These are phyloP conservation scores for Pinctada fucata DNA, from an alignment of 2,888 invertebrate species.

Conservation along the genomic window DNA sequence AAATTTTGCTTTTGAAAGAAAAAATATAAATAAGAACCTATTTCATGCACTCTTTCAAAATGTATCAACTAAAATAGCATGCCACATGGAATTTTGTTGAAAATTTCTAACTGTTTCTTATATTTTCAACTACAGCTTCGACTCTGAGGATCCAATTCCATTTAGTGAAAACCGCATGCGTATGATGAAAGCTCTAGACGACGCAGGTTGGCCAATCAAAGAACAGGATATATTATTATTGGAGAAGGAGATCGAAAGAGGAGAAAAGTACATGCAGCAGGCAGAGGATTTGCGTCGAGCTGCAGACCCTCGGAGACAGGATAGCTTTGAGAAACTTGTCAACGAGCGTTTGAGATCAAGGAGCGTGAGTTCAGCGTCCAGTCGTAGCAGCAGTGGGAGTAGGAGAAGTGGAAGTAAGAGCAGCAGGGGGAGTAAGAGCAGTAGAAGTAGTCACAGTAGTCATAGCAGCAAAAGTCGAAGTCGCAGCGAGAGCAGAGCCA, in stretches of 20 bases:
- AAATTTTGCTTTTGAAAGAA: not conserved
- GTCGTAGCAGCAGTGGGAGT: slow-evolving; percentile 32
- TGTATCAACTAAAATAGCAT: no score
- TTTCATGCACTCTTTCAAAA: no score
- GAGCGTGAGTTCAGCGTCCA: slow-evolving; percentile 15
- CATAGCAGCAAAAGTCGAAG: slow-evolving; percentile 27
- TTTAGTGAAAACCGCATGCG: slow-evolving; percentile 64
- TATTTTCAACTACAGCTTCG: slow-evolving; percentile 52
- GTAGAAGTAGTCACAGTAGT: slow-evolving; percentile 23
- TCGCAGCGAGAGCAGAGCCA: slow-evolving; percentile 27
- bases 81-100: no score
- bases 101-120: no score
- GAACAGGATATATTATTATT: slow-evolving; percentile 68
- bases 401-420: slow-evolving; percentile 28
- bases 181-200: slow-evolving; percentile 64
- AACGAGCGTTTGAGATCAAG: slow-evolving; percentile 11
- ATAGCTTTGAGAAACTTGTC: slow-evolving; percentile 31
- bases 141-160: slow-evolving; percentile 60
- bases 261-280: slow-evolving; percentile 67
- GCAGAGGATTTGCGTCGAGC: slow-evolving; percentile 65
- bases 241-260: slow-evolving; percentile 71
- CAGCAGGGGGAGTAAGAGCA: slow-evolving; percentile 26
- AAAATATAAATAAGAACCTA: no score
- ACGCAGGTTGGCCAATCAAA: slow-evolving; percentile 68
- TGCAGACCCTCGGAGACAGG: slow-evolving; percentile 34